Percentiles rank a stretch among this genome's conserved stretches.
These are phyloP conservation scores for Lophius piscatorius DNA, from an alignment of 2,113 vertebrate species.

Conservation along the genomic window DNA sequence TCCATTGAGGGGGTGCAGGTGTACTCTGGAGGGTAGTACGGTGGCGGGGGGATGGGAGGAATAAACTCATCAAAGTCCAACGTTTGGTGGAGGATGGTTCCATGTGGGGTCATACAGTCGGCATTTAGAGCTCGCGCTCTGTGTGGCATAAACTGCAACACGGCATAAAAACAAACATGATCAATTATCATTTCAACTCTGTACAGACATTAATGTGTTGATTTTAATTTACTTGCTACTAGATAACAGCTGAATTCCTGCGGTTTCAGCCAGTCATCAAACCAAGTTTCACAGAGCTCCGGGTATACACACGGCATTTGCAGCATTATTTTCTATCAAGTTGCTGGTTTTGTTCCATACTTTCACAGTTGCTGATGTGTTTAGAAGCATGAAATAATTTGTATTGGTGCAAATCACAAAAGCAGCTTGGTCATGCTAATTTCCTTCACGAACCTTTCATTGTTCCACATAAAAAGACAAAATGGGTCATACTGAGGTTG, in stretches of 20 bases:
- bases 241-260: too few species aligned
- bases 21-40: conserved; percentile 97
- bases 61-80: conserved; percentile 98
- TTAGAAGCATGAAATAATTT: conserved; percentile 27
- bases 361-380: conserved; percentile 12
- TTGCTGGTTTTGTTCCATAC: neutral
- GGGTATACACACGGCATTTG: conserved; percentile 14
- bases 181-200: too few species aligned
- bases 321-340: conserved; percentile 20
- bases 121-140: conserved; percentile 83
- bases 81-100: conserved; percentile 91
- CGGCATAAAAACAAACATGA: conserved; percentile 16
- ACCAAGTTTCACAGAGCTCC: conserved; percentile 10
- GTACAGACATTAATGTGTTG: too few species aligned
- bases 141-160: conserved; percentile 95
- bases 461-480: conserved; percentile 34
- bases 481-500: conserved; percentile 24
- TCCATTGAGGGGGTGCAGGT: conserved; percentile 90
- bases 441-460: conserved; percentile 40
- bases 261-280: conserved; percentile 5
- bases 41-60: conserved; percentile 93
- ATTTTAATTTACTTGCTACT: neutral
- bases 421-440: conserved; percentile 30
- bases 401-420: conserved; percentile 35
- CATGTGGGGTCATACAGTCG: conserved; percentile 92